Evolutionary conservation across 1,140 invertebrate genomes (phyloP).

Genomic region (Drosophila burlai): DNA sequence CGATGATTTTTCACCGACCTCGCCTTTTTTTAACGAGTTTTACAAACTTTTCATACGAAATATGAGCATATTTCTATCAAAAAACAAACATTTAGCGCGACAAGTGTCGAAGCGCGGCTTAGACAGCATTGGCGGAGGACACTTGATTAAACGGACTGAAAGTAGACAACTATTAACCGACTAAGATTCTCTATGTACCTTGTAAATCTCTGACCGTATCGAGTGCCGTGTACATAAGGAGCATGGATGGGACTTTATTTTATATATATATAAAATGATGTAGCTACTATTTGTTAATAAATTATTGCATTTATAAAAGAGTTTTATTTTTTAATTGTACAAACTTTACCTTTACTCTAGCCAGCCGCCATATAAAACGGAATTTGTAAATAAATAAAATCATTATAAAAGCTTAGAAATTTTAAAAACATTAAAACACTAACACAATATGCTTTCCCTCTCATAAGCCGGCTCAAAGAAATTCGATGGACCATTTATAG

Average conservation of each 20-base stretch:
- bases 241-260: constrained; percentile 31
- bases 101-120: constrained; percentile 57
- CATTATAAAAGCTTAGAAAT: not conserved
- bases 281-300: constrained; percentile 48
- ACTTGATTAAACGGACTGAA: constrained; percentile 60
- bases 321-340: constrained; percentile 16
- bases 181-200: constrained; percentile 9
- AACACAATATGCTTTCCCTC: not conserved
- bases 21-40: constrained; percentile 50
- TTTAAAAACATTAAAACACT: not conserved
- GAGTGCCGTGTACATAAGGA: constrained; percentile 32
- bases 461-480: constrained; percentile 51
- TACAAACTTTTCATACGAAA: constrained; percentile 48
- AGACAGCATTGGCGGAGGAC: constrained; percentile 72
- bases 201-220: constrained; percentile 22
- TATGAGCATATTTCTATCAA: constrained; percentile 28
- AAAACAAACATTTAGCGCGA: constrained; percentile 32
- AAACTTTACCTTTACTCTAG: not conserved
- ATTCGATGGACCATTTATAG: constrained; percentile 51
- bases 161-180: constrained; percentile 38
- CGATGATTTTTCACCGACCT: constrained; percentile 36
- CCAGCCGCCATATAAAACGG: not conserved
- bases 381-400: constrained; percentile 20
- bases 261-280: constrained; percentile 45
- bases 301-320: constrained; percentile 47